Evolutionary conservation across 2,888 invertebrate species (phyloP).

Genomic region (Eurytoma adleriae): DNA sequence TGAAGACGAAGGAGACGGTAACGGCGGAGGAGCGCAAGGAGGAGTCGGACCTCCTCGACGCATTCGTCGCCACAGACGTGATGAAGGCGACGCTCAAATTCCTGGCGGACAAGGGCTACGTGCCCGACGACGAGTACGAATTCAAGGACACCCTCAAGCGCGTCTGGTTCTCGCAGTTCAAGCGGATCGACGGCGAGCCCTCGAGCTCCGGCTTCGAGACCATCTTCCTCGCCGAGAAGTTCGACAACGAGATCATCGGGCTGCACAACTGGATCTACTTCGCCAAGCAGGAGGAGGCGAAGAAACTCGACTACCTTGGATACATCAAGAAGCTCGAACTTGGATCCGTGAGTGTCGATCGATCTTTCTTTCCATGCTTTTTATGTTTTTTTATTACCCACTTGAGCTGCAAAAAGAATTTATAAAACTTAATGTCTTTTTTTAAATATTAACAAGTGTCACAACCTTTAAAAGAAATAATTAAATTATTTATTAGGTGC

Average conservation of each 20-base stretch:
- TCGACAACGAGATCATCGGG: conserved; percentile 84
- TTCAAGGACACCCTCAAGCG: conserved; percentile 85
- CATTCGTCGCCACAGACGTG: conserved; percentile 85
- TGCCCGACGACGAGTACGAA: conserved; percentile 75
- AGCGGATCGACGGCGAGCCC: conserved; percentile 85
- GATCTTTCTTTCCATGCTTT: too few species aligned
- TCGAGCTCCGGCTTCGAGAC: conserved; percentile 96
- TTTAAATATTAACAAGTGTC: too few species aligned
- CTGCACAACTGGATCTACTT: conserved; percentile 95
- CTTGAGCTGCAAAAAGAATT: too few species aligned
- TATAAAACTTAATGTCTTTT: too few species aligned
- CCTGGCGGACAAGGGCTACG: conserved; percentile 79
- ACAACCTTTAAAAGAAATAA: too few species aligned
- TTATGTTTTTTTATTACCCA: too few species aligned
- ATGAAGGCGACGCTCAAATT: conserved; percentile 86
- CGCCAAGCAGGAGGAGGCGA: conserved; percentile 85
- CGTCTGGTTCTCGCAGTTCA: conserved; percentile 90
- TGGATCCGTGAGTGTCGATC: conserved; percentile 80
- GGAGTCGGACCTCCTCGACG: conserved; percentile 88
- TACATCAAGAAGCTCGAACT: conserved; percentile 85
- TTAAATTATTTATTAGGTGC: neutral
- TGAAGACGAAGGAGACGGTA: conserved; percentile 84
- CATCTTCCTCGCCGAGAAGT: conserved; percentile 89
- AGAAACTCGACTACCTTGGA: conserved; percentile 88
- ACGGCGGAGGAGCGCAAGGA: conserved; percentile 86